These are phyloP conservation scores for Hemaris fuciformis DNA, from an alignment of 2,888 invertebrate species.

Conservation along the genomic window DNA sequence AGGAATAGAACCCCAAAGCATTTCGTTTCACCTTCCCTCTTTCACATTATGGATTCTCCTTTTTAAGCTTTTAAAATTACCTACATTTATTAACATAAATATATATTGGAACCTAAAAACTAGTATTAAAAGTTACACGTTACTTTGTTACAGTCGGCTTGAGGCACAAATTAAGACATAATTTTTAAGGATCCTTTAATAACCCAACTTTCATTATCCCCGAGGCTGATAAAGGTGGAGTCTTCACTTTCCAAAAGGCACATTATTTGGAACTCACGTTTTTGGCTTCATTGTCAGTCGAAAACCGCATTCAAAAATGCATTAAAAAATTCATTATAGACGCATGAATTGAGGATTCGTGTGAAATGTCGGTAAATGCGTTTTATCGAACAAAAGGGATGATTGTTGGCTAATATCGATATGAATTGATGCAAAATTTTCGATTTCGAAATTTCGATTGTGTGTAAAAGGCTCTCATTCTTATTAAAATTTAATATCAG, in stretches of 20 bases:
- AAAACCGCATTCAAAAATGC: conserved; percentile 4
- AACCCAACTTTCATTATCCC: background rate
- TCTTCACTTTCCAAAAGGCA: conserved; percentile 16
- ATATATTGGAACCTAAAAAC: background rate
- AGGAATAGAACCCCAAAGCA: too few relatives aligned
- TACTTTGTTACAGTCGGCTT: background rate
- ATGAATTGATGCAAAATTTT: background rate
- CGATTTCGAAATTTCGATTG: conserved; percentile 10
- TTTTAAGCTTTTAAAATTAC: too few relatives aligned
- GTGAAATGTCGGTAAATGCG: conserved; percentile 1
- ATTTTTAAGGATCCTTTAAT: background rate
- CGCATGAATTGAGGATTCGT: conserved; percentile 1
- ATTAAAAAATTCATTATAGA: background rate
- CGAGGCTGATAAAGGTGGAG: background rate
- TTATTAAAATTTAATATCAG: conserved; percentile 6
- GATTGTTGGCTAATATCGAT: background rate
- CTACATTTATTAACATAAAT: too few relatives aligned
- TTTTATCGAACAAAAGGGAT: conserved; percentile 4
- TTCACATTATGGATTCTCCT: too few relatives aligned
- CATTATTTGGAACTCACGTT: conserved; percentile 15
- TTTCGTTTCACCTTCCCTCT: too few relatives aligned
- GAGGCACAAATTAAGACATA: background rate
- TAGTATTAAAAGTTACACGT: background rate
- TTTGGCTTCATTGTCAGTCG: conserved; percentile 6
- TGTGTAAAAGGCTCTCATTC: background rate